phyloP scores from a whole-genome alignment of 2,888 invertebrate species.

The Drosophila ustulata region DNA sequence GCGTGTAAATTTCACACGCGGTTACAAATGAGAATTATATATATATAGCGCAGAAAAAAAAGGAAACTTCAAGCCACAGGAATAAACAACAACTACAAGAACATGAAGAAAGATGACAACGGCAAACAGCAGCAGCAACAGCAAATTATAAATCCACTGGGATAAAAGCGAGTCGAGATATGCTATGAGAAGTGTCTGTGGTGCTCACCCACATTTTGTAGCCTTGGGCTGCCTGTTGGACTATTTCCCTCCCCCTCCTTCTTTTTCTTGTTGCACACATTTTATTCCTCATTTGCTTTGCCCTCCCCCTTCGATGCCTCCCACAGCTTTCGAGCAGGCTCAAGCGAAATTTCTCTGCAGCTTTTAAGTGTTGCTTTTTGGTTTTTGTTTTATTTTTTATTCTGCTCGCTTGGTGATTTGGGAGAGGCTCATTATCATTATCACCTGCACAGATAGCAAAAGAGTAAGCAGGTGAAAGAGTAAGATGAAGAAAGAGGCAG shows the following conservation, averaged over 20 bases:
- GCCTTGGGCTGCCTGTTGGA: slow-evolving; percentile 52
- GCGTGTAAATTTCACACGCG: slow-evolving; percentile 81
- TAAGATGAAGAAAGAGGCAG: neutral
- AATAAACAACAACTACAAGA: slow-evolving; percentile 44
- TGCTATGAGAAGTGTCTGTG: slow-evolving; percentile 17
- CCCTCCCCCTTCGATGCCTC: neutral
- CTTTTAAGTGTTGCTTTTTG: slow-evolving; percentile 56
- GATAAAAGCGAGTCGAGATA: slow-evolving; percentile 31
- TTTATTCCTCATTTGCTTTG: slow-evolving; percentile 18
- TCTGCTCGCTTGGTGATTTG: slow-evolving; percentile 43
- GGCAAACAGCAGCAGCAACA: slow-evolving; percentile 30
- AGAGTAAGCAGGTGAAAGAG: no score
- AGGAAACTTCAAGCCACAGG: slow-evolving; percentile 36
- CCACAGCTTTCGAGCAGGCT: neutral
- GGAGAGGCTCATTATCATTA: slow-evolving; percentile 48
- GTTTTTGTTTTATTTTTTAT: slow-evolving; percentile 1
- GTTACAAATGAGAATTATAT: slow-evolving; percentile 68
- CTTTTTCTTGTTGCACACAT: slow-evolving; percentile 29
- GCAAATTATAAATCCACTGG: slow-evolving; percentile 59
- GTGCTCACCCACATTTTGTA: slow-evolving; percentile 29
- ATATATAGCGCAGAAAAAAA: slow-evolving; percentile 20
- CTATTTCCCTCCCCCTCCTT: neutral
- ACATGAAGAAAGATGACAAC: slow-evolving; percentile 8
- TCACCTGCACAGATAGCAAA: slow-evolving; percentile 1
- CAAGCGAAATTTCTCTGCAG: slow-evolving; percentile 34